Percentiles rank a stretch among this genome's conserved stretches.
These are phyloP conservation scores for Chamaetylas fuelleborni DNA, from an alignment of 2,113 vertebrate species.

Conservation along the genomic window DNA sequence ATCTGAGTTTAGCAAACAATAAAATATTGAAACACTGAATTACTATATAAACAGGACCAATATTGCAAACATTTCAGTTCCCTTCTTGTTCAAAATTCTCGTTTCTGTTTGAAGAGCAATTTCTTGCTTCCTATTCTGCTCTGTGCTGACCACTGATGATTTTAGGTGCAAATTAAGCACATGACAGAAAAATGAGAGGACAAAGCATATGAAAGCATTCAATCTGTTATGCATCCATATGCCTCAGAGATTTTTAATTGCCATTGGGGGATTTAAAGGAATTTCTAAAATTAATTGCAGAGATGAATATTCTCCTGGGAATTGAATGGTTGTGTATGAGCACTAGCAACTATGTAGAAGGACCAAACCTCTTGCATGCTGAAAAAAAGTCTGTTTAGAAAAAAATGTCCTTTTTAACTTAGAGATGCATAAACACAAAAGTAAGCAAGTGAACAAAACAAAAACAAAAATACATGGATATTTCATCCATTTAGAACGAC, in stretches of 20 bases:
- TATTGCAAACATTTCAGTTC: neutral
- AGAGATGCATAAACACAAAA: neutral
- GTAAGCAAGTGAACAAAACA: neutral
- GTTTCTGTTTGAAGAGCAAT: neutral
- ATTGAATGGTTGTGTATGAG: neutral
- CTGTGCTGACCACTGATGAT: neutral
- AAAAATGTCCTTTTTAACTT: neutral
- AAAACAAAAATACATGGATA: neutral
- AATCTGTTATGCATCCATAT: neutral
- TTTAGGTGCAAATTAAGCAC: neutral
- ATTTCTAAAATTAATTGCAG: neutral
- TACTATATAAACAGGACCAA: neutral
- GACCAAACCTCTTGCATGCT: rapidly evolving
- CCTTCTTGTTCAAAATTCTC: neutral
- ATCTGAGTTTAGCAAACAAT: neutral
- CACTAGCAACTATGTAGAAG: neutral
- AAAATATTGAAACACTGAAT: neutral
- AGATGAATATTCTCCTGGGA: neutral
- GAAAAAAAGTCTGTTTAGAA: neutral
- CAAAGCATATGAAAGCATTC: neutral
- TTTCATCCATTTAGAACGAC: neutral
- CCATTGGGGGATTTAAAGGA: neutral
- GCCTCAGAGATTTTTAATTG: neutral
- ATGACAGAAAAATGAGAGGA: neutral
- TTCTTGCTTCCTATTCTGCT: neutral